Conservation (phyloP, 2,888 invertebrate genomes). For the Stramonita haemastoma region DNA sequence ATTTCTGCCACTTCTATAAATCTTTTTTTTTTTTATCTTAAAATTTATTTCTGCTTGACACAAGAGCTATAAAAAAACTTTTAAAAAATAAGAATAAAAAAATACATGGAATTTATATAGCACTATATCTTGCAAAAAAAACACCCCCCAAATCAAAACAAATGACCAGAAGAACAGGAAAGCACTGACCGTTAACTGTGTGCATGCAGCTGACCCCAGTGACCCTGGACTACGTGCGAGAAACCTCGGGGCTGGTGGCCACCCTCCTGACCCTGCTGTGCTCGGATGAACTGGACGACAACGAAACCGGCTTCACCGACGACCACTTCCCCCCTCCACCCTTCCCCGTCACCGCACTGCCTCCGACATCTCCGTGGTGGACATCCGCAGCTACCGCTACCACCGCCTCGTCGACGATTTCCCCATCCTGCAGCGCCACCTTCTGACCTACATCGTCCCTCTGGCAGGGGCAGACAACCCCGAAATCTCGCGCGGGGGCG, state of each 20-base stretch:
- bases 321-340: constrained; percentile 57
- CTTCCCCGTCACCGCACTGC: constrained; percentile 43
- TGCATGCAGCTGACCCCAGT: constrained; percentile 61
- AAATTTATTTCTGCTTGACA: too few relatives aligned
- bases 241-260: constrained; percentile 70
- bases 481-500: constrained; percentile 64
- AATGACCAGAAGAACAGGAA: too few relatives aligned
- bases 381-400: constrained; percentile 72
- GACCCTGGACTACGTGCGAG: constrained; percentile 71
- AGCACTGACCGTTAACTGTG: too few relatives aligned
- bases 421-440: constrained; percentile 68
- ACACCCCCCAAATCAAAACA: too few relatives aligned
- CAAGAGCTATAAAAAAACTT: too few relatives aligned
- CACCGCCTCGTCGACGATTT: constrained; percentile 68
- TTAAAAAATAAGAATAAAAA: too few relatives aligned
- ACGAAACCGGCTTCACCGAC: constrained; percentile 63
- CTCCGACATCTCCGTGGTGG: constrained; percentile 70
- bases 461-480: constrained; percentile 68
- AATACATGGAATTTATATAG: too few relatives aligned
- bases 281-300: constrained; percentile 69
- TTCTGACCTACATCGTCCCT: constrained; percentile 68
- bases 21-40: too few relatives aligned
- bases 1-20: too few relatives aligned
- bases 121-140: too few relatives aligned
- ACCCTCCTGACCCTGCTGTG: constrained; percentile 72